Evolutionary conservation across 2,113 vertebrate species (phyloP).

Genomic region (Carettochelys insculpta): DNA sequence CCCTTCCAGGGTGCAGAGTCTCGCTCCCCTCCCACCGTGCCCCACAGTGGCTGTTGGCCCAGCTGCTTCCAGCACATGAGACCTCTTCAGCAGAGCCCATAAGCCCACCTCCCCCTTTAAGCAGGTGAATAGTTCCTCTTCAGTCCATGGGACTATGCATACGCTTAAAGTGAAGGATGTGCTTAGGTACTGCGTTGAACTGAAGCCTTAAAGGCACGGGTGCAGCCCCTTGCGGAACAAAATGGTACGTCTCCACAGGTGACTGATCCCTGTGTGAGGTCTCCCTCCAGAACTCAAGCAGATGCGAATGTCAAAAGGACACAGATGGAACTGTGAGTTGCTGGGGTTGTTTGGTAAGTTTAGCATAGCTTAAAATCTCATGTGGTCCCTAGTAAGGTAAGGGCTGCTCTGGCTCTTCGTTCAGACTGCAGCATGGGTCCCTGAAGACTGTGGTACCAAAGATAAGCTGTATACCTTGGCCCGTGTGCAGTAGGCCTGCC

Average conservation of each 20-base stretch:
- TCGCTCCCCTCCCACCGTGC: too few species aligned
- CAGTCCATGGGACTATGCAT: background rate
- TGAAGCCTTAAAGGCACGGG: background rate
- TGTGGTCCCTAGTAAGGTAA: too few species aligned
- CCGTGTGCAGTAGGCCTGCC: constrained; percentile 83
- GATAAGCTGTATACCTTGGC: constrained; percentile 77
- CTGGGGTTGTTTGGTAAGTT: background rate
- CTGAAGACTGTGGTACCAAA: fast-evolving
- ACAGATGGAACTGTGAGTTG: background rate
- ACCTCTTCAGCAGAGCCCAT: background rate
- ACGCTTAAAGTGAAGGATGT: background rate
- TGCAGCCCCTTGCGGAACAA: background rate
- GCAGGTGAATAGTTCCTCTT: background rate
- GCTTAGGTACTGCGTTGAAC: background rate
- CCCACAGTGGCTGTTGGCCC: too few species aligned
- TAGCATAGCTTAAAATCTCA: background rate
- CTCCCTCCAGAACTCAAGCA: background rate
- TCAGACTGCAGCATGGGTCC: too few species aligned
- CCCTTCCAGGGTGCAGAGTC: too few species aligned
- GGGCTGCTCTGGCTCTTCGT: background rate
- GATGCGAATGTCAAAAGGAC: too few species aligned
- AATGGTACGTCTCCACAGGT: background rate
- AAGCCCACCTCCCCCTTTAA: background rate
- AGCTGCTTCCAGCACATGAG: too few species aligned
- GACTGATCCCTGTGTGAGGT: background rate